Evolutionary conservation across 2,113 vertebrate genomes (phyloP).

Genomic region (Pontoporia blainvillei): DNA sequence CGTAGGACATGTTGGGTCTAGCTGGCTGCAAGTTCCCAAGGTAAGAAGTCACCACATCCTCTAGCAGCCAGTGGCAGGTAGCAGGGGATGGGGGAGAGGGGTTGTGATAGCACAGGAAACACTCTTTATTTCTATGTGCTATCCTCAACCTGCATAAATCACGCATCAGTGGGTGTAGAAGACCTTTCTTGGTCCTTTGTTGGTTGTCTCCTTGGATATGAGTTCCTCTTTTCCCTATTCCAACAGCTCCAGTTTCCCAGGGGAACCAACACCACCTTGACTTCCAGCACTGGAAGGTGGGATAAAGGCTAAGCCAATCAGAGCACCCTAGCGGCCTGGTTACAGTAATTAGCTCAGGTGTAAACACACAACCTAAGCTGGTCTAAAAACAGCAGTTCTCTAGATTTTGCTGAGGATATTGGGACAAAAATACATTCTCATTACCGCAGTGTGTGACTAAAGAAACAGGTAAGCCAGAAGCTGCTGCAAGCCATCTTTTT

Average conservation of each 20-base stretch:
- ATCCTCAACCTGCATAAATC: neutral
- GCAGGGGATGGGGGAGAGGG: neutral
- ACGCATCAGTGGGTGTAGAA: neutral
- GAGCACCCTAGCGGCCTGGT: neutral
- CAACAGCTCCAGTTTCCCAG: neutral
- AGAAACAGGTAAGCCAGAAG: neutral
- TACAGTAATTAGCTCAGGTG: neutral
- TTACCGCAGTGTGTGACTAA: neutral
- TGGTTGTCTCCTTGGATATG: neutral
- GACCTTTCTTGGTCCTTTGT: neutral
- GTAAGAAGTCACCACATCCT: neutral
- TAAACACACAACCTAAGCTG: neutral
- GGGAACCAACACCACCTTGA: neutral
- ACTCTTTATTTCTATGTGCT: neutral
- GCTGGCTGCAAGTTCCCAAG: neutral
- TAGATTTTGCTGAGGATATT: neutral
- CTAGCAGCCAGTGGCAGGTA: neutral
- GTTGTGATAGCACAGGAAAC: neutral
- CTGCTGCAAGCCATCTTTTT: neutral
- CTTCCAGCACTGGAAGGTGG: neutral
- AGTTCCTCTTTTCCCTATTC: neutral
- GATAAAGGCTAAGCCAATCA: neutral
- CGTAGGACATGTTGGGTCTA: neutral
- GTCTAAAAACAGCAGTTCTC: neutral
- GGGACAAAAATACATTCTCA: neutral